Evolutionary conservation across 92 coral and sea anemone genomes (phyloP), one percentile per base, ranked within the genome.

Genomic region (Epizoanthus rinbou): DNA sequence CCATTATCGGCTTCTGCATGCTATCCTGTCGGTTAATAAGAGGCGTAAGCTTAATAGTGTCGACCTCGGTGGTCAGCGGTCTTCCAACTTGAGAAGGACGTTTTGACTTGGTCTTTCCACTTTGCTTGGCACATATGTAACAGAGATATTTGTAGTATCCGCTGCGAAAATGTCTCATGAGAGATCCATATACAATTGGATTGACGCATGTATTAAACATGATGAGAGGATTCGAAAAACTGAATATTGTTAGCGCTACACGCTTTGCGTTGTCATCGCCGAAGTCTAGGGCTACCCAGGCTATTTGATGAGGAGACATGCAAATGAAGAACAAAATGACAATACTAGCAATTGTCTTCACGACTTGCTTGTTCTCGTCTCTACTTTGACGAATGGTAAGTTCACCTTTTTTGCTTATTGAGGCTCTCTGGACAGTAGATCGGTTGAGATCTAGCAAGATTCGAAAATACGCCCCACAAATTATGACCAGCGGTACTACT

Each of bases 121-220:
- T 60, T 3, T 37, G 23, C 39, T 78, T 63, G 6, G 2, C 22
- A 57, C 59, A 87, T 28, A 68, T 37, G 16, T 11, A 43, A 6
- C 73, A 73, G 4, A 87, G 59, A 43, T 73, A 87, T 7, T 54
- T 76, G 53, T 25, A 15, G 69, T 92, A 92, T 14, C 78, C 88
- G 5, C 76, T 63, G 14, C 93, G 95, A 57, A 92, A 92, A 47
- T 82, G 91, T 56, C 76, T 86, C 21, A 89, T 86, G 69, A 89
- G 82, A 1, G 87, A 89, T 8, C 95, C 95, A 56, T 91, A 89
- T 17, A 89, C 88, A 53, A 86, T 85, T 22, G 95, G 95, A 37
- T 91, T 91, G 28, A 91, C 84, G 35, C 92, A 91, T 58, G 92
- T 84, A 82, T 86, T 88, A 16, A 89, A 47, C n/a, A 80, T 65